Evolutionary conservation across 2,113 vertebrate species (phyloP), one percentile per base, ranked within the genome.

Genomic region (Deroptyus accipitrinus): DNA sequence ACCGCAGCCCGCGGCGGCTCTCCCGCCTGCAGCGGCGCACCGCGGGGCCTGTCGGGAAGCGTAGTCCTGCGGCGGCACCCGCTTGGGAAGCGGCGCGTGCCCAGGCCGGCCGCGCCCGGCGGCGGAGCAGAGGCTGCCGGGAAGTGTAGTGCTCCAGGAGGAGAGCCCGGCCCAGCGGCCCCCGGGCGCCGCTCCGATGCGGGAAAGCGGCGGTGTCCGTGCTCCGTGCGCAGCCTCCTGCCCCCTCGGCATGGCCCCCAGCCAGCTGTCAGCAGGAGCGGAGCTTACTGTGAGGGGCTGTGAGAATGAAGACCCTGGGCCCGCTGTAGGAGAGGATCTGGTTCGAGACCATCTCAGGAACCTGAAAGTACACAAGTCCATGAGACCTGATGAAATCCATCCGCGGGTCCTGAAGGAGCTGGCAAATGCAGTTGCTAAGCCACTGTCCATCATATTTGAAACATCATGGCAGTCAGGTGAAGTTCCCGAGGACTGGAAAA

Each of bases 21-120:
- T 25, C 13, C 15, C 1, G 11, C 24, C 25, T 6, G 37, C 5
- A 2, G 23, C 12, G 1, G 19, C 1, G 11, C 9, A 9, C 25
- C 7, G 68, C 57, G 35, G 42, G 23, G 88, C 51, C 49, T 54
- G 16, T 64, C 87, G 97, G 97, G 96, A 76, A 94, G 54, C 51
- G 93, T 85, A 95, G 97, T 98, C 35, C 3, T 2, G 8, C 2
- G 10, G 28, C 8, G 10, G 8, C 14, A 8, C 4, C 1, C 5
- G 3, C 24, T 1, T 2, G 44, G 10, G 20, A 67, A 74, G 28
- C 22, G 22, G 37, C 10, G 5, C 46, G 2, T 13, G 12, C 17
- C 7, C 7, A 11, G 3, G 3, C 25, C 37, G 2, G 5, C 31
- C 70, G 51, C 30, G 52, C 27, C n/a, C 25, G 14, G 24, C 6